Conservation (phyloP, 2,888 invertebrate genomes). For the Euzophera pinguis region DNA sequence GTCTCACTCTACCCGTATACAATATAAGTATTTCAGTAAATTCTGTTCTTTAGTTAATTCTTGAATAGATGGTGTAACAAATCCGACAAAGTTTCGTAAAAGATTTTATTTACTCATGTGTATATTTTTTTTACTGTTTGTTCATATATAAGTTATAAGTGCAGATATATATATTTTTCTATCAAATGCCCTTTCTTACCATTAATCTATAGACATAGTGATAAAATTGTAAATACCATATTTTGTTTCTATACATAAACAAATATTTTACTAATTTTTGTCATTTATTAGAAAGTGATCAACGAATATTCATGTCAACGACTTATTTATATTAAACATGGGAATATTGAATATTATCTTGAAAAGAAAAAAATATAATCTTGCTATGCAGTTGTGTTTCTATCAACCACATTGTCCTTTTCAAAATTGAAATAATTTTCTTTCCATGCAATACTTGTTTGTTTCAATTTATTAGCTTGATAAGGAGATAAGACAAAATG, state of each 20-base stretch:
- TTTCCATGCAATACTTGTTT: too few relatives aligned
- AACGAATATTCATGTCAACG: slow-evolving; percentile 21
- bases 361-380: slow-evolving; percentile 9
- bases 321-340: slow-evolving; percentile 21
- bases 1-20: too few relatives aligned
- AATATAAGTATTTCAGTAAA: too few relatives aligned
- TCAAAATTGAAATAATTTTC: too few relatives aligned
- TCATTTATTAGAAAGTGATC: slow-evolving; percentile 23
- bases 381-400: not conserved
- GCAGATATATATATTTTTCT: slow-evolving; percentile 24
- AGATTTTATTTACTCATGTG: too few relatives aligned
- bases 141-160: not conserved
- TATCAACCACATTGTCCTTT: too few relatives aligned
- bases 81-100: too few relatives aligned
- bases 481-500: too few relatives aligned
- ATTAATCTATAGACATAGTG: slow-evolving; percentile 31
- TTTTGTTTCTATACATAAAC: slow-evolving; percentile 25
- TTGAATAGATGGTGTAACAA: too few relatives aligned
- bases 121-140: not conserved
- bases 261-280: slow-evolving; percentile 26
- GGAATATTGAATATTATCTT: slow-evolving; percentile 24
- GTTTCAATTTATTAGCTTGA: too few relatives aligned
- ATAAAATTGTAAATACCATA: slow-evolving; percentile 22
- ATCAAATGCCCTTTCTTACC: slow-evolving; percentile 48
- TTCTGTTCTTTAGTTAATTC: too few relatives aligned